Evolutionary conservation across 2,113 vertebrate genomes (phyloP).

Genomic region (Butastur rufipennis): DNA sequence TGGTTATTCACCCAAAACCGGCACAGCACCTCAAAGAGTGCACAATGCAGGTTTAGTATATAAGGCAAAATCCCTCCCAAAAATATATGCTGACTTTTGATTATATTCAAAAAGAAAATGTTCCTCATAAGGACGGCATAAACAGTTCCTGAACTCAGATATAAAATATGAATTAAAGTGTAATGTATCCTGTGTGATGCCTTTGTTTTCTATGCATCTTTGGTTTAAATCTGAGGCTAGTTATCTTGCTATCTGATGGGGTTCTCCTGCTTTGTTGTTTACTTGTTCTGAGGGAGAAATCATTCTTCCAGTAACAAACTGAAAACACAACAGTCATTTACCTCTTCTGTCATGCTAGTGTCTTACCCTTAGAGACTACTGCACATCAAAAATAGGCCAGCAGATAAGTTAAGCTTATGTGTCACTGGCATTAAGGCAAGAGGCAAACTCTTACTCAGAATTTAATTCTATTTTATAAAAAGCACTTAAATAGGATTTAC

Average conservation of each 20-base stretch:
- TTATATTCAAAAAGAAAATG: not conserved
- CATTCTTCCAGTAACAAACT: not conserved
- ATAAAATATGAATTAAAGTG: not conserved
- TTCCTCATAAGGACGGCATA: not conserved
- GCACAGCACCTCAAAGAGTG: not conserved
- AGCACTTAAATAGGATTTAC: not conserved
- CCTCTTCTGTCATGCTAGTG: not conserved
- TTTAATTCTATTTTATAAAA: not conserved
- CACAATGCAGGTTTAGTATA: not conserved
- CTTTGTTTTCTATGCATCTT: not conserved
- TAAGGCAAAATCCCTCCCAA: not conserved
- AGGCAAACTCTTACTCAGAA: not conserved
- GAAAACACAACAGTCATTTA: not conserved
- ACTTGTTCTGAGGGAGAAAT: not conserved
- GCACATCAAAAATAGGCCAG: constrained; percentile 17
- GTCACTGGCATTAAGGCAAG: not conserved
- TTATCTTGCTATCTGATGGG: not conserved
- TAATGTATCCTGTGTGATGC: not conserved
- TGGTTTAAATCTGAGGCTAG: not conserved
- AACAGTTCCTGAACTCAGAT: not conserved
- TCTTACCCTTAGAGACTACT: not conserved
- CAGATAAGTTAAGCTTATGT: not conserved
- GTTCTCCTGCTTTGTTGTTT: not conserved
- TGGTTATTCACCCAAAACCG: not conserved
- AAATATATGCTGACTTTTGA: not conserved